Evolutionary conservation across 30 jellyfish, hydroid and myxozoan genomes (phyloP), one percentile per base, ranked within the genome.

Genomic region (Catostylus mosaicus): DNA sequence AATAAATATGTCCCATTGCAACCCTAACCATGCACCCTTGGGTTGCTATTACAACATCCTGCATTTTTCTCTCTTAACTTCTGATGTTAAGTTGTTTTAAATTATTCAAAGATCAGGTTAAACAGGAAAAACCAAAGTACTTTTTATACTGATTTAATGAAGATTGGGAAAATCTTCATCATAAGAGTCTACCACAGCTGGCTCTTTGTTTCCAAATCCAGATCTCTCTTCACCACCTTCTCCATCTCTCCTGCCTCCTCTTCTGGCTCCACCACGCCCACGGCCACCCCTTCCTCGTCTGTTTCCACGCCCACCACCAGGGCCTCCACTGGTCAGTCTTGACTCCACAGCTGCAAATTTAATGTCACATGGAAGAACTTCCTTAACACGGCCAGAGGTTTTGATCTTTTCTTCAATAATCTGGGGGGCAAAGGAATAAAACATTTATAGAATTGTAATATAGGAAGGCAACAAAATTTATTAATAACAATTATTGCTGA

Each of bases 311-410:
- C 93, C 87, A 27, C 96, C 88, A 66, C 94, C 62, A 1, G 80
- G 72, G 9, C 93, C 83, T 22, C 96, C 96, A 63, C 97, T 57
- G 59, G 96, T 67, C 47, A 96, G 90, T 37, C 95, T 69, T 56
- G 92, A 63, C 24, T 86, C 98, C 33, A 84, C 87, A 23, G 86
- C 85, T 0, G 91, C 90, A 78, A 34, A 93, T 31, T 82, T 89
- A 50, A 93, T 38, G 61, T 80, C 97, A 88, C 87, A 67, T 61
- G 78, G 84, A 69, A 93, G 54, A 46, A 82, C 85, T 72, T 93
- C 97, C 78, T 87, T 87, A 2, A 87, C 89, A 18, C 98, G 77
- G 46, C 98, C 98, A 38, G 97, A 86, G 29, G 98, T 87, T 89
- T 93, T 93, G 37, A 87, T 34, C 68, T 81, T 93, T 66, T 93